Conservation (phyloP, 2,888 invertebrate species). For the Mesorhabditis belari region DNA sequence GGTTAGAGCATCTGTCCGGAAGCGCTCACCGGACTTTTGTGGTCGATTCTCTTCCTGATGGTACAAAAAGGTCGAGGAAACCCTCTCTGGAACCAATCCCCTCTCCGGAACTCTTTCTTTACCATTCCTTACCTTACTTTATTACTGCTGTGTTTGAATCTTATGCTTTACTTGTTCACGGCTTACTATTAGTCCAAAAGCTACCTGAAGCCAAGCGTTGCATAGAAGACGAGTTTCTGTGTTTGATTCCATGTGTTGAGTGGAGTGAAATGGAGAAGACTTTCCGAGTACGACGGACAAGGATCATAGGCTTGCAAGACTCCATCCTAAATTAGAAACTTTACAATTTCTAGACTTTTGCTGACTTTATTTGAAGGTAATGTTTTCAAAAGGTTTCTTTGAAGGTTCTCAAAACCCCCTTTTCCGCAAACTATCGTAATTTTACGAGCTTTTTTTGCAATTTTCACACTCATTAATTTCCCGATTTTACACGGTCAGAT, state of each 20-base stretch:
- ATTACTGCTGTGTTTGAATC: neutral
- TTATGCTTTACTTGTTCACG: neutral
- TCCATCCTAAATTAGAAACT: constrained; percentile 12
- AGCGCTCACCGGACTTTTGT: constrained; percentile 22
- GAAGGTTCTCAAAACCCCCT: too few species aligned
- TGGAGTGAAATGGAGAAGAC: constrained; percentile 12
- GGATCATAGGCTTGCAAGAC: constrained; percentile 17
- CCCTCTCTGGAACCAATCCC: too few species aligned
- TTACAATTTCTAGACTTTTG: neutral
- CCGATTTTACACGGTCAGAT: too few species aligned
- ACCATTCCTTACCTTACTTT: too few species aligned
- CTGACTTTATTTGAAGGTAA: neutral
- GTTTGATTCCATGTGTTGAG: constrained; percentile 11
- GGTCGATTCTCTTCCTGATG: constrained; percentile 28
- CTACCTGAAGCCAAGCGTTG: constrained; percentile 20
- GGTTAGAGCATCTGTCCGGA: neutral
- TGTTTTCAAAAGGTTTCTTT: too few species aligned
- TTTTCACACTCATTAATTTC: too few species aligned
- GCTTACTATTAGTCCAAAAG: neutral
- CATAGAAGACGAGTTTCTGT: constrained; percentile 17
- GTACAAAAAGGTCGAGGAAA: too few species aligned
- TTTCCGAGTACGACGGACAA: constrained; percentile 15
- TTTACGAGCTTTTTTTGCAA: too few species aligned
- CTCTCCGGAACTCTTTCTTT: too few species aligned
- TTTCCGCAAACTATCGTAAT: too few species aligned